Conservation (phyloP, 2,888 invertebrate species). For the Cheilosia scutellata region DNA sequence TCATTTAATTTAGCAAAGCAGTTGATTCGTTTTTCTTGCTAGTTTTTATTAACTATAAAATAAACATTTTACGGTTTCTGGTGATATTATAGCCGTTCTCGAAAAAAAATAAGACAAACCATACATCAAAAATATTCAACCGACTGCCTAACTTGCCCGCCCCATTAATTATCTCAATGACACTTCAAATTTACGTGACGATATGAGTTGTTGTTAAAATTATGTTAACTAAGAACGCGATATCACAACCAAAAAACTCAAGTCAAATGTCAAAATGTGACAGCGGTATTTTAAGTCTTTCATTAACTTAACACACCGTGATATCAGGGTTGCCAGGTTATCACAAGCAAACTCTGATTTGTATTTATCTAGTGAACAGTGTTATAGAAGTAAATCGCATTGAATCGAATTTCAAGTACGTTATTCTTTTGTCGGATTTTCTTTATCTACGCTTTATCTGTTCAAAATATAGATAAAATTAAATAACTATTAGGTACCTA, state of each 20-base stretch:
- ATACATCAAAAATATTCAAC: slow-evolving; percentile 30
- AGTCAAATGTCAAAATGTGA: slow-evolving; percentile 36
- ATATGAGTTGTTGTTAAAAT: slow-evolving; percentile 17
- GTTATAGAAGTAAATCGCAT: slow-evolving; percentile 35
- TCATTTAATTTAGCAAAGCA: slow-evolving; percentile 40
- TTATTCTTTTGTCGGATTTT: slow-evolving; percentile 57
- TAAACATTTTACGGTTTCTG: slow-evolving; percentile 32
- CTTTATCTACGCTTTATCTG: slow-evolving; percentile 68
- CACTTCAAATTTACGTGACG: slow-evolving; percentile 40
- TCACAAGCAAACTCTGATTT: slow-evolving; percentile 1
- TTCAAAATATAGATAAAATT: slow-evolving; percentile 63
- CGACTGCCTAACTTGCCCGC: slow-evolving; percentile 3
- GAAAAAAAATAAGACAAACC: neutral
- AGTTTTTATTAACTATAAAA: slow-evolving; percentile 41
- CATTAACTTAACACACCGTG: slow-evolving; percentile 1
- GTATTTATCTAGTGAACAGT: neutral
- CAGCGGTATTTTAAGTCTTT: slow-evolving; percentile 18
- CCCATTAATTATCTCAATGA: slow-evolving; percentile 49
- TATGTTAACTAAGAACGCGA: neutral
- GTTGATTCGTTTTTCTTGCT: slow-evolving; percentile 32
- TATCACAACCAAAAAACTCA: slow-evolving; percentile 14
- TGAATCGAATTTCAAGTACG: slow-evolving; percentile 52
- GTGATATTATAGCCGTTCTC: slow-evolving; percentile 25
- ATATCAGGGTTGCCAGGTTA: slow-evolving; percentile 32
- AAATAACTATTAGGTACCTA: slow-evolving; percentile 63